Evolutionary conservation across 1,140 invertebrate species (phyloP).

Genomic region (Pollicipes pollicipes): DNA sequence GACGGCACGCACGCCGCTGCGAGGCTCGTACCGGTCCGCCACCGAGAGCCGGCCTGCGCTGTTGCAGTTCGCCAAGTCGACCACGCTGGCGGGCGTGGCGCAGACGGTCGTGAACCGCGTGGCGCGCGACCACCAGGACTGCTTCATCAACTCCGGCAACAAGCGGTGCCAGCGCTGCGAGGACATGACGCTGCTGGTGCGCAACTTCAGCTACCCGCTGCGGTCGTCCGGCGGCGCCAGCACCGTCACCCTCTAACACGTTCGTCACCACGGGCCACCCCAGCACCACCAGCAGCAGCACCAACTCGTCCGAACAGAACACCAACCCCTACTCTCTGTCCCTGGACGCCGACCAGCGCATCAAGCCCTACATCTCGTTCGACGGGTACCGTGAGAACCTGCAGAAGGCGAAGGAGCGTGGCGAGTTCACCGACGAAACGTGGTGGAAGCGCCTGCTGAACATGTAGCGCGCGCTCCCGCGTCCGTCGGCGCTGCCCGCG

Average conservation of each 20-base stretch:
- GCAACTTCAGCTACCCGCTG: slow-evolving; percentile 68
- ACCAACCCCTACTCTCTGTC: slow-evolving; percentile 18
- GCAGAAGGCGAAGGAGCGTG: not conserved
- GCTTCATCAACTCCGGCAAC: slow-evolving; percentile 36
- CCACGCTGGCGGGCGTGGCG: slow-evolving; percentile 59
- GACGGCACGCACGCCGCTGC: not conserved
- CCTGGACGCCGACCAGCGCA: slow-evolving; percentile 38
- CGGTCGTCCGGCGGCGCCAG: slow-evolving; percentile 32
- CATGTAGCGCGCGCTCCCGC: not conserved
- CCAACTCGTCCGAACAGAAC: not conserved
- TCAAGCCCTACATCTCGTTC: slow-evolving; percentile 72
- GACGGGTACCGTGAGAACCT: slow-evolving; percentile 37
- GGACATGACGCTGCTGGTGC: slow-evolving; percentile 64
- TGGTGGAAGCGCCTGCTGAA: slow-evolving; percentile 1
- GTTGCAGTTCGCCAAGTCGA: slow-evolving; percentile 54
- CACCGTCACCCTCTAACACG: not conserved
- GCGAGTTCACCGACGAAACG: not conserved
- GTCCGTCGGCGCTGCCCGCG: not conserved
- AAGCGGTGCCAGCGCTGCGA: slow-evolving; percentile 37
- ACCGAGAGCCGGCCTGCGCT: not conserved
- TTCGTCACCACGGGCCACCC: not conserved
- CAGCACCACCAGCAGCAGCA: not conserved
- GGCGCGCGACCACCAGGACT: slow-evolving; percentile 61
- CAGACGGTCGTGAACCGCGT: slow-evolving; percentile 74
- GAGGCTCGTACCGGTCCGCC: not conserved